Base-by-base conservation (phyloP, 2,888 invertebrate species). In the Caenorhabditis japonica region DNA sequence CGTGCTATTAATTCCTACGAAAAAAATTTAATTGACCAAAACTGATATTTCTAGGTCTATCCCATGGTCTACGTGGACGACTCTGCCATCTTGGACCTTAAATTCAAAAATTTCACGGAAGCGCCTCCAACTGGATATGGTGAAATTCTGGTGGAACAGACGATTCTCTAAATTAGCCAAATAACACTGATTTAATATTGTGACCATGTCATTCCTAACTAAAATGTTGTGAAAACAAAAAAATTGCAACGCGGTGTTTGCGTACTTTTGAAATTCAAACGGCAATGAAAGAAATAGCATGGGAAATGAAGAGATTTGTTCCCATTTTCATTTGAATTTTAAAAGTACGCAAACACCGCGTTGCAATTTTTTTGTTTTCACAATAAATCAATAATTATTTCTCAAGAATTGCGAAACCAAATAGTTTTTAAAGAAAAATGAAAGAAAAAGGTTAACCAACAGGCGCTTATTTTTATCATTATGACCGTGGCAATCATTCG, bases 81-180 rank as follows among this genome's bases (percentile, higher is more conserved):
- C 88, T 97, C 97, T 80, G 97, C 97, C 27, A 96, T 97, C 83
- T 89, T 99, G 89, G 99, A 99, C 89, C 92, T 96, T 77, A 92
- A 94, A 85, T 92, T 97, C 88, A 94, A 94, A 83, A 93, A 93
- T 88, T 96, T 97, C 88, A 91, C 92, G 79, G 92, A 93, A 88
- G 91, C 92, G 0, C 93, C 93, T 36, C 89, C 89, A 3, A 88
- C 89, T 0, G 90, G 92, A 53, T 97, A 96, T 38, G 97, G 93
- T 88, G 95, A 96, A 84, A 93, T 93, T 89, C 96, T 97, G 79
- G 94, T 97, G 93, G 97, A 97, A 89, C 95, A 97, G 89, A 95
- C 96, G 2, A 91, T 97, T 58, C 92, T 97, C 82, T 97, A 93
- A 82, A 2, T 34, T 4, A 15, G 12, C 12, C 43, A 21, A 43